Base-by-base conservation (phyloP, 2,113 vertebrate species). In the Symphodus melops region DNA sequence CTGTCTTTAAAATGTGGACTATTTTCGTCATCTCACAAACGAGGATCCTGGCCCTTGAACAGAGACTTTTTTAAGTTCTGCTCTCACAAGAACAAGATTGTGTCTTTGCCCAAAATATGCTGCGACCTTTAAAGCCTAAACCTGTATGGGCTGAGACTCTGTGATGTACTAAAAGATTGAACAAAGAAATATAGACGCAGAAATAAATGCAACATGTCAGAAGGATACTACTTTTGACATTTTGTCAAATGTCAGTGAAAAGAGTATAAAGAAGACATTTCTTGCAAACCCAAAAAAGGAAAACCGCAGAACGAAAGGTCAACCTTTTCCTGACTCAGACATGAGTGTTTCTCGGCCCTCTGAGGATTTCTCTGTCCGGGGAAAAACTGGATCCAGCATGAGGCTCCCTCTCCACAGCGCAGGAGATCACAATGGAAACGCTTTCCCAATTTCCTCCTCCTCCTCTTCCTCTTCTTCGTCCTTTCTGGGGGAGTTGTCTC, bases 401-500 rank as follows among this genome's bases (percentile, higher is more conserved):
- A 85, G 53, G 66, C 86, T 93, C 0, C 58, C 80, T 28, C 84
- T 93, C 5, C 74, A 63, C 52, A 28, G 41, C 5, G n/a, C 64
- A 0, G 86, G 79, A 13, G 89, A 89, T 52, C 78, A 69, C 25
- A 90, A 86, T 5, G 89, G 85, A 7, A 91, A 89, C 8, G 75
- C 86, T 25, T 92, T 91, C 64, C 70, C 84, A 0, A 23, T 88
- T 12, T 91, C 83, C 0, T 88, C 87, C n/a, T 89, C 89, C 3
- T 89, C 84, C 1, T 91, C 84, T 0, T 88, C 80, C 0, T 78
- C 77, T 1, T 83, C 66, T 1, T 89, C 77, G 1, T 86, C 44
- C 52, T 88, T 49, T 64, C 46, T 62, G 11, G 88, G 85, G 3
- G 90, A 91, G 61, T 86, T 79, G 0, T 92, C 92, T 6, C 92